Conservation (phyloP, 1,140 invertebrate genomes). For the Idris sp. region DNA sequence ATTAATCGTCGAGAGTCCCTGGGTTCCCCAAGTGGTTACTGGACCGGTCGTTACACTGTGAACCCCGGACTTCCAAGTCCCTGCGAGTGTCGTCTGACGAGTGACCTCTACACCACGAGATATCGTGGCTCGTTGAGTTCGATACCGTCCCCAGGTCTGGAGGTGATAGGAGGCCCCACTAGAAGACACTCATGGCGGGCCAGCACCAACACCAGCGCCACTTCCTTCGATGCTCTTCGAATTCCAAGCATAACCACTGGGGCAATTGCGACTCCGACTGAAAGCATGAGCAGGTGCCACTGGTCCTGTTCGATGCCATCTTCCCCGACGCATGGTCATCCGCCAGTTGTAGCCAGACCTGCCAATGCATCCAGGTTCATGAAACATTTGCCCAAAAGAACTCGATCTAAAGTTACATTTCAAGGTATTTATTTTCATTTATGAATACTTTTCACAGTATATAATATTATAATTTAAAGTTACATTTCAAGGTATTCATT, state of each 20-base stretch:
- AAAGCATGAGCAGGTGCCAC: slow-evolving; percentile 64
- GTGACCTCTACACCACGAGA: slow-evolving; percentile 68
- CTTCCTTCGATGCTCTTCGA: slow-evolving; percentile 76
- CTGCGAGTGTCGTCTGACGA: slow-evolving; percentile 74
- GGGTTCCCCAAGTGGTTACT: slow-evolving; percentile 69
- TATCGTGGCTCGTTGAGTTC: slow-evolving; percentile 76
- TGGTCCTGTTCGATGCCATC: slow-evolving; percentile 79
- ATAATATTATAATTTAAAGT: too few relatives aligned
- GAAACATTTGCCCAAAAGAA: slow-evolving; percentile 70
- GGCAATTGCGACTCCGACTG: slow-evolving; percentile 32
- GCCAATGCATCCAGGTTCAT: slow-evolving; percentile 53
- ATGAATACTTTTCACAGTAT: too few relatives aligned
- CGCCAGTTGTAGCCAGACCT: slow-evolving; percentile 51
- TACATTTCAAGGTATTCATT: too few relatives aligned
- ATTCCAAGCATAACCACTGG: slow-evolving; percentile 65
- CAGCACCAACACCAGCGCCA: slow-evolving; percentile 64
- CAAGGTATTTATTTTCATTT: too few relatives aligned
- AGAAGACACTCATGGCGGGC: slow-evolving; percentile 75
- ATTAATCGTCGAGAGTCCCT: slow-evolving; percentile 71
- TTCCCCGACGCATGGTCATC: slow-evolving; percentile 77
- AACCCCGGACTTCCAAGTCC: slow-evolving; percentile 70
- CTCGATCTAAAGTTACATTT: slow-evolving; percentile 78
- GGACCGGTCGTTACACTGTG: slow-evolving; percentile 67
- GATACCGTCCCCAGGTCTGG: slow-evolving; percentile 73
- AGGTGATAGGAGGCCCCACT: slow-evolving; percentile 70